Conservation (phyloP, 92 coral and sea anemone species). For the Zoanthus sociatus region DNA sequence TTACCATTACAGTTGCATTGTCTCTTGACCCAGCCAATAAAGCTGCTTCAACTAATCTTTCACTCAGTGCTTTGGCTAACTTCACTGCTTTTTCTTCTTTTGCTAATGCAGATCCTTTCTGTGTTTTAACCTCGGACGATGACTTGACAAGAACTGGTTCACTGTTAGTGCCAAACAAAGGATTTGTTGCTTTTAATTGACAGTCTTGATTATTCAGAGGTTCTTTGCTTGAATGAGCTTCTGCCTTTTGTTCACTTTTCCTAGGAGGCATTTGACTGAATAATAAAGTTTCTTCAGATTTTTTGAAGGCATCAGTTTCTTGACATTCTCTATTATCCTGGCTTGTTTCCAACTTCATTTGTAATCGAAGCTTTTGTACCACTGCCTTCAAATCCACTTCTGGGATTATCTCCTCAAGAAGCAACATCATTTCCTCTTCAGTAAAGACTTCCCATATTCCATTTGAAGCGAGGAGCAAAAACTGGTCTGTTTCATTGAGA, state of each 20-base stretch:
- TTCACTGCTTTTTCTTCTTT: conserved; percentile 72
- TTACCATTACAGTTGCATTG: conserved; percentile 85
- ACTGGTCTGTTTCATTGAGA: conserved; percentile 78
- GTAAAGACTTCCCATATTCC: conserved; percentile 96
- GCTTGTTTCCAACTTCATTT: conserved; percentile 2
- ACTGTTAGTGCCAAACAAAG: not conserved
- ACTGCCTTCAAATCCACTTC: conserved; percentile 81
- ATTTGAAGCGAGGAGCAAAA: conserved; percentile 83
- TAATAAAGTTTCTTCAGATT: not conserved
- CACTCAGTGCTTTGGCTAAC: conserved; percentile 83
- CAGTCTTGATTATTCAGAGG: not conserved
- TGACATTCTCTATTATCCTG: conserved; percentile 7
- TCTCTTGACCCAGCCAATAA: conserved; percentile 87
- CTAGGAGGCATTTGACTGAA: not conserved
- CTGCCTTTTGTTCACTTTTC: not conserved
- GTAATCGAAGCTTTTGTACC: conserved; percentile 70
- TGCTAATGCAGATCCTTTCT: not conserved
- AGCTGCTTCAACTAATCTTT: conserved; percentile 90
- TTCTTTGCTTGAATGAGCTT: not conserved
- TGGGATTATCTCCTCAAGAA: conserved; percentile 86
- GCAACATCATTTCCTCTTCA: conserved; percentile 84
- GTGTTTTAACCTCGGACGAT: not conserved
- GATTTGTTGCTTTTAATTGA: not conserved
- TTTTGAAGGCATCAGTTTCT: not conserved
- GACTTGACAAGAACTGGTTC: not conserved